phyloP scores from a whole-genome alignment of 2,797 vertebrate species.

The Mastacembelus armatus region DNA sequence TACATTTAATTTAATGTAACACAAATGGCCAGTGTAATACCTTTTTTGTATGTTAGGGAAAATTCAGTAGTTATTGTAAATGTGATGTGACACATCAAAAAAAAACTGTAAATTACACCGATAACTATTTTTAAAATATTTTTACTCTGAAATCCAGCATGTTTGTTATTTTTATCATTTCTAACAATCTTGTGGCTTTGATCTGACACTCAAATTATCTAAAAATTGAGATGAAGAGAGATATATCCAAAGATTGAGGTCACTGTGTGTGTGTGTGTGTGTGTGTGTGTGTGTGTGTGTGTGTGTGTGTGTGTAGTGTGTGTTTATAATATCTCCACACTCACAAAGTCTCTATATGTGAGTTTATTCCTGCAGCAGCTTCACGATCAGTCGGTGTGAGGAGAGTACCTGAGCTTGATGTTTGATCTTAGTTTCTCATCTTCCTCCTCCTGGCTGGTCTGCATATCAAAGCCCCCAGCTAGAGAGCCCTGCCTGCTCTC shows the following conservation, averaged over 20 bases:
- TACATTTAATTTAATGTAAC: no score
- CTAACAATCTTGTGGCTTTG: background rate
- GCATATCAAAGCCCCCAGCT: conserved; percentile 32
- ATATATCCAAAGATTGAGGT: conserved; percentile 7
- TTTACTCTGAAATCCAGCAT: background rate
- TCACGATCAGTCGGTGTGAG: conserved; percentile 9
- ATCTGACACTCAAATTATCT: conserved; percentile 21
- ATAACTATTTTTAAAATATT: no score
- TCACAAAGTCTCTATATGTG: background rate
- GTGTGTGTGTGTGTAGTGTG: no score
- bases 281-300: no score
- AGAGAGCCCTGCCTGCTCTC: conserved; percentile 17
- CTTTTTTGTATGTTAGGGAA: no score
- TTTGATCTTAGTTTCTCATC: conserved; percentile 39
- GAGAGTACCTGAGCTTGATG: background rate
- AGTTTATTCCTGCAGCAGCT: conserved; percentile 20
- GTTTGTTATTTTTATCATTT: background rate
- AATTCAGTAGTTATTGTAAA: no score
- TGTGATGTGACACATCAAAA: no score
- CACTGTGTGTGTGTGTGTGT: no score
- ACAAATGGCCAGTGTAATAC: no score
- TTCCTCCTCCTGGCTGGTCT: conserved; percentile 31
- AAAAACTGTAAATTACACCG: no score
- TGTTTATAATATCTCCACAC: conserved; percentile 12
- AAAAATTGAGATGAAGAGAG: no score